A percentile compares a stretch with the other conserved stretches of the same genome.
Evolutionary conservation across 2,113 vertebrate genomes (phyloP).

Genomic region (Zosterops hypoxanthus): DNA sequence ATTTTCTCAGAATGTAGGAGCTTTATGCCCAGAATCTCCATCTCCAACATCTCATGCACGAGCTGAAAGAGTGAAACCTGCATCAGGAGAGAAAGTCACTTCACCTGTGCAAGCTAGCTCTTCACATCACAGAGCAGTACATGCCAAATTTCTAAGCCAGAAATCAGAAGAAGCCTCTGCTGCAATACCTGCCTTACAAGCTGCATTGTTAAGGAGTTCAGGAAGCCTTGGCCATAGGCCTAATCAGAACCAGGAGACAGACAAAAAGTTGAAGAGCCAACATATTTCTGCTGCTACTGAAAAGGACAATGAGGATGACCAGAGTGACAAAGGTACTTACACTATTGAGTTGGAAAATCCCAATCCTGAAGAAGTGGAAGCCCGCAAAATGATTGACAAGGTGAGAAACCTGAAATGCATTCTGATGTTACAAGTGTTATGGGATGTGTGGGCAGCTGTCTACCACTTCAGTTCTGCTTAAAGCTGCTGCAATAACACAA

Average conservation of each 20-base stretch:
- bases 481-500: neutral
- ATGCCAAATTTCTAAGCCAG: constrained; percentile 90
- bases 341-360: constrained; percentile 95
- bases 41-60: constrained; percentile 83
- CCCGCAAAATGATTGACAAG: constrained; percentile 96
- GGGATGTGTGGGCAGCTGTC: neutral
- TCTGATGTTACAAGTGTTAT: neutral
- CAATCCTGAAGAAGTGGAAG: constrained; percentile 92
- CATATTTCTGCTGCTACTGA: constrained; percentile 68
- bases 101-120: constrained; percentile 77
- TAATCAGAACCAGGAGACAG: constrained; percentile 80
- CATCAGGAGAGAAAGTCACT: constrained; percentile 77
- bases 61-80: constrained; percentile 77
- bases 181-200: constrained; percentile 75
- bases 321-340: constrained; percentile 95
- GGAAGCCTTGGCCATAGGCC: constrained; percentile 88
- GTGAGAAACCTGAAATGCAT: constrained; percentile 66
- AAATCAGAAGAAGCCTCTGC: constrained; percentile 88
- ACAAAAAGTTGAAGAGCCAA: constrained; percentile 75
- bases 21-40: constrained; percentile 79
- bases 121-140: constrained; percentile 73
- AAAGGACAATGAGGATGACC: constrained; percentile 88
- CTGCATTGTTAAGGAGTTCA: constrained; percentile 83
- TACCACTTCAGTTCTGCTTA: neutral
- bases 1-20: constrained; percentile 87